Evolutionary conservation across 2,888 invertebrate species (phyloP).

Genomic region (Artemia sinica): DNA sequence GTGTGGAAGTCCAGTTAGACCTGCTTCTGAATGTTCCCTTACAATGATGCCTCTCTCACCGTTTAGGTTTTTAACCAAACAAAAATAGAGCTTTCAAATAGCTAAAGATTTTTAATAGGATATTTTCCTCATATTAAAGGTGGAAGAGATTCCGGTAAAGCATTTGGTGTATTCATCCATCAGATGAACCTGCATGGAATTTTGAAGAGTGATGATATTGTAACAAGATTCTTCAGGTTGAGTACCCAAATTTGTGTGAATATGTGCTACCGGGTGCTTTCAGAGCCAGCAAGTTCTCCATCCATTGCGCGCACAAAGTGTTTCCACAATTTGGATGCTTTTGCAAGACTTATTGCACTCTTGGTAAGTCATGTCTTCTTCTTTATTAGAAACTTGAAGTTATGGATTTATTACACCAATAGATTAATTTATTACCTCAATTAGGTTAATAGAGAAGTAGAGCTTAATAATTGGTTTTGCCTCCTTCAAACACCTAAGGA

Average conservation of each 20-base stretch:
- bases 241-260: conserved; percentile 93
- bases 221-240: conserved; percentile 87
- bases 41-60: no score
- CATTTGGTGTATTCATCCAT: conserved; percentile 81
- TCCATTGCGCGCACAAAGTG: conserved; percentile 67
- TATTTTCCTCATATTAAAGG: conserved; percentile 34
- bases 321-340: conserved; percentile 86
- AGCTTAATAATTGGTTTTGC: no score
- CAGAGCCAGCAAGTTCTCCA: conserved; percentile 44
- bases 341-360: conserved; percentile 76
- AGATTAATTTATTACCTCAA: no score
- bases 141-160: conserved; percentile 67
- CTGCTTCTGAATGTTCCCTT: no score
- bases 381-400: no score
- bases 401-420: no score
- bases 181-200: conserved; percentile 91
- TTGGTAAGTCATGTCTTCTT: conserved; percentile 52
- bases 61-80: no score
- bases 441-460: no score
- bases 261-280: conserved; percentile 63
- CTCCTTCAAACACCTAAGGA: no score
- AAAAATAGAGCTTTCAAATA: no score
- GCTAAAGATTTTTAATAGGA: no score
- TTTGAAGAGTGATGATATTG: conserved; percentile 88
- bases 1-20: no score